Base-by-base conservation (phyloP, 2,113 vertebrate genomes). In the Alces alces region DNA sequence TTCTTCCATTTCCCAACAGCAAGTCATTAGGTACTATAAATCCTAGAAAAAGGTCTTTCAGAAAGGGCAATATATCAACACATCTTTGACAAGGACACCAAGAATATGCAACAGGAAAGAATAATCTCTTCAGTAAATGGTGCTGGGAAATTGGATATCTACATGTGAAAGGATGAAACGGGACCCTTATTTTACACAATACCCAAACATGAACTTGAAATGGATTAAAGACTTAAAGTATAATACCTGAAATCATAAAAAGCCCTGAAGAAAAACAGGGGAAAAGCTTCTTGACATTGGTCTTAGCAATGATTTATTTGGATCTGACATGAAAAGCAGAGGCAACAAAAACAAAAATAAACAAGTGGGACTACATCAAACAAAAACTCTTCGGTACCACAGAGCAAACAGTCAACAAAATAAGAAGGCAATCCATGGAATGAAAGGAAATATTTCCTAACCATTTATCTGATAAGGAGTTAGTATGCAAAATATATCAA, bases 1-100 rank as follows among this genome's bases (percentile, higher is more conserved):
- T 93, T 89, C 33, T 25, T 96, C 66, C 19, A 47, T 33, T 91
- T 95, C 25, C 17, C 39, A 95, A 21, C n/a, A 39, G 64, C n/a
- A 60, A 96, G 58, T 50, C 94, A 96, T 95, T 58, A 95, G 60
- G 86, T 64, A 95, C 27, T 92, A 82, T 61, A 96, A 96, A 82
- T 17, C 25, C 2, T 47, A 82, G 14, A 28, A 89, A 95, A 92
- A 86, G 8, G 43, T 15, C 17, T 86, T 92, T 93, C 43, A 61
- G 83, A 94, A 86, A 92, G 76, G 33, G n/a, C 28, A 83, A 36
- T 52, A 7, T n/a, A 15, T 78, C 45, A 61, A 27, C 43, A 45
- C 39, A 64, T 86, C 80, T 91, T 54, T 61, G 55, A 86, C 64
- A 86, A 1, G 58, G 9, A 7, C 58, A 39, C 64, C 79, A 64